A percentile compares a stretch with the other conserved stretches of the same genome.
Evolutionary conservation across 2,888 invertebrate species (phyloP).

Genomic region (Oligia latruncula): DNA sequence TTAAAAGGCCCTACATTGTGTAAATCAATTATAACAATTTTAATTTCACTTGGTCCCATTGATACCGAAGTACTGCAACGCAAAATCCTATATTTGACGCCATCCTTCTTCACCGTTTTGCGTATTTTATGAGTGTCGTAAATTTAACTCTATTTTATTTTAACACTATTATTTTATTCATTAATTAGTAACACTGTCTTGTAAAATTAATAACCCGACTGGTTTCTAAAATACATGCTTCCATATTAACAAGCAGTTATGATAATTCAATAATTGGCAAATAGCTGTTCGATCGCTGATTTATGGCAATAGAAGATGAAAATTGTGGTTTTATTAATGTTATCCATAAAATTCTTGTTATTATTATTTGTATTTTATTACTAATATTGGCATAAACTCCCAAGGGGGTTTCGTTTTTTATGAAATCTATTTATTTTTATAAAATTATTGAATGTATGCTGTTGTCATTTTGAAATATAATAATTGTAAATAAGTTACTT

Average conservation of each 20-base stretch:
- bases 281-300: slow-evolving; percentile 48
- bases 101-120: neutral
- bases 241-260: slow-evolving; percentile 48
- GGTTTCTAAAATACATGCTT: slow-evolving; percentile 19
- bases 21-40: neutral
- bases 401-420: slow-evolving; percentile 6
- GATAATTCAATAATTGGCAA: slow-evolving; percentile 62
- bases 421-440: slow-evolving; percentile 4
- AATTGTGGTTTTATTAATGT: slow-evolving; percentile 39
- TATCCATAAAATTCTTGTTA: slow-evolving; percentile 13
- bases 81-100: neutral
- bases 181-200: slow-evolving; percentile 22
- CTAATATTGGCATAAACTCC: slow-evolving; percentile 11
- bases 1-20: neutral
- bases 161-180: slow-evolving; percentile 15
- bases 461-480: slow-evolving; percentile 13
- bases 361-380: slow-evolving; percentile 32
- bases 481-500: slow-evolving; percentile 17
- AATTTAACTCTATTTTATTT: slow-evolving; percentile 18
- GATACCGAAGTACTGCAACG: neutral
- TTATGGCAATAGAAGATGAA: slow-evolving; percentile 50
- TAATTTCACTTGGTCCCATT: neutral
- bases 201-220: slow-evolving; percentile 39
- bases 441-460: neutral
- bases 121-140: slow-evolving; percentile 4